Percentiles rank a stretch among this genome's conserved stretches.
Evolutionary conservation across 2,113 vertebrate genomes (phyloP).

Genomic region (Daubentonia madagascariensis): DNA sequence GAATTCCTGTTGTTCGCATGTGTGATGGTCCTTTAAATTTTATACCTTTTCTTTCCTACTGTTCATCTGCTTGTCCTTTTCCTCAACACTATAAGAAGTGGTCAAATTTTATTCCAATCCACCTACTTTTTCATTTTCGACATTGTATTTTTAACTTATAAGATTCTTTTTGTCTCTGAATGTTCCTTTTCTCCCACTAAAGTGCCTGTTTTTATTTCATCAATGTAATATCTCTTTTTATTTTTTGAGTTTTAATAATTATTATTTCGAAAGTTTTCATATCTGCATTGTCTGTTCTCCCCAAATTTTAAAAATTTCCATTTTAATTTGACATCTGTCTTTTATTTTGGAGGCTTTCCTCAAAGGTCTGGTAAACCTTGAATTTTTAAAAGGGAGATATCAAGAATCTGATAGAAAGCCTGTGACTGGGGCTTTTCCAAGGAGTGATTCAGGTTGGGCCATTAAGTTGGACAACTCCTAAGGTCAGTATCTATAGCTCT

Average conservation of each 20-base stretch:
- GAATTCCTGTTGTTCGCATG: background rate
- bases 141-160: background rate
- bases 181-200: fast-evolving
- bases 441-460: background rate
- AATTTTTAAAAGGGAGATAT: background rate
- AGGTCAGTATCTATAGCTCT: background rate
- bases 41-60: background rate
- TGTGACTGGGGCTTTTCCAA: background rate
- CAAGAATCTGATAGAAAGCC: background rate
- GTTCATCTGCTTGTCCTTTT: background rate
- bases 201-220: background rate
- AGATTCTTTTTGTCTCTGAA: background rate
- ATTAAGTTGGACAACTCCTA: background rate
- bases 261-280: background rate
- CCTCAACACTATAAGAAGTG: background rate
- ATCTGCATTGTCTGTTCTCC: background rate
- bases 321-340: background rate
- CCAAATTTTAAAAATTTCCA: background rate
- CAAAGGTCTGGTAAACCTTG: background rate
- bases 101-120: background rate
- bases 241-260: background rate
- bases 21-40: background rate
- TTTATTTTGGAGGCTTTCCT: background rate
- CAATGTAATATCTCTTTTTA: background rate
- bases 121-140: background rate